These are phyloP conservation scores for Psammodynastes pulverulentus DNA, from an alignment of 2,113 vertebrate species.

Conservation along the genomic window DNA sequence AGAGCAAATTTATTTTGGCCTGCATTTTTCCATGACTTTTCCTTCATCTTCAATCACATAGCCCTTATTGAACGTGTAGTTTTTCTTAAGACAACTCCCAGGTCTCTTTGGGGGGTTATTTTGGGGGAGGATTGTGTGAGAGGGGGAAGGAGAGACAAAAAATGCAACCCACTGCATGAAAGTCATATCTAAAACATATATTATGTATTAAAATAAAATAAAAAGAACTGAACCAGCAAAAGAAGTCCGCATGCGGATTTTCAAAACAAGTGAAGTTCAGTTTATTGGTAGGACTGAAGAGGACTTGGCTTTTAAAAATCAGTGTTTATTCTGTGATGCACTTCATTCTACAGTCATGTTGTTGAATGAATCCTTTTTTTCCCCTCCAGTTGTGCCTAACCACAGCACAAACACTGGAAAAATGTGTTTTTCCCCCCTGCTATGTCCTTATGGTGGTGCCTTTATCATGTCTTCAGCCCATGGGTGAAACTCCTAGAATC, in stretches of 20 bases:
- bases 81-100: not conserved
- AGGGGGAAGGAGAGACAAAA: not conserved
- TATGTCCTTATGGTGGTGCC: not conserved
- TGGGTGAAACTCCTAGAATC: not conserved
- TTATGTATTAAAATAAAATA: not conserved
- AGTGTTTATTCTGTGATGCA: not conserved
- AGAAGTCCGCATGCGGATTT: not conserved
- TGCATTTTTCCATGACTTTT: slow-evolving; percentile 1
- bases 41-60: slow-evolving; percentile 18
- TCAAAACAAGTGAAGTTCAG: not conserved
- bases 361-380: not conserved
- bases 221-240: not conserved
- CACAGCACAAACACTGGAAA: not conserved
- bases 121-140: not conserved
- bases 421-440: not conserved
- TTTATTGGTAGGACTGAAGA: not conserved
- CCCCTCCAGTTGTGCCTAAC: not conserved
- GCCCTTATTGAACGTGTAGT: not conserved
- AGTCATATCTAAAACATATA: not conserved
- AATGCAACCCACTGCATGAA: not conserved
- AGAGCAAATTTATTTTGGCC: not conserved
- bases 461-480: not conserved
- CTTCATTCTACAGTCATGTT: not conserved
- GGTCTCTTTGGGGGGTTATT: not conserved
- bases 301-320: not conserved